A percentile compares a stretch with the other conserved stretches of the same genome.
Evolutionary conservation across 2,797 vertebrate genomes (phyloP).

Genomic region (Hozukius guyotensis): DNA sequence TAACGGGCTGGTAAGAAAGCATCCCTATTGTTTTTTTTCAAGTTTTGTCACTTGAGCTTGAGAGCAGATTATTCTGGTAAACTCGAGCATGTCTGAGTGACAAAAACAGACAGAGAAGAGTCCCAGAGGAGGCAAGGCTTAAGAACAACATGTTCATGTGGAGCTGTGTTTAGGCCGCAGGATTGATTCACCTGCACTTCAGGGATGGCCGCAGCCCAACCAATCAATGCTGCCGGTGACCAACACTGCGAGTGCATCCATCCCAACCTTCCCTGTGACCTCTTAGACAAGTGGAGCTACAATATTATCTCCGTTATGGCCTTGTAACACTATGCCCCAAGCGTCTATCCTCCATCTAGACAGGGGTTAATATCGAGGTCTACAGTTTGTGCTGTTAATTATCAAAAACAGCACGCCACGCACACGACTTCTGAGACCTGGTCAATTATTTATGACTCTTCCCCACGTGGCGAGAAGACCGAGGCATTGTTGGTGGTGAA

Average conservation of each 20-base stretch:
- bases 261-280: slow-evolving; percentile 42
- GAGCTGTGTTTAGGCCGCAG: slow-evolving; percentile 49
- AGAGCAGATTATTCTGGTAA: slow-evolving; percentile 58
- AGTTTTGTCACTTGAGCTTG: slow-evolving; percentile 41
- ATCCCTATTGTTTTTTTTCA: slow-evolving; percentile 30
- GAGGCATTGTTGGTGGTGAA: neutral
- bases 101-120: slow-evolving; percentile 63
- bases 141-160: slow-evolving; percentile 66
- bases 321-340: slow-evolving; percentile 4
- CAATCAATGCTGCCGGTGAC: slow-evolving; percentile 72
- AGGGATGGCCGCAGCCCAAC: slow-evolving; percentile 48
- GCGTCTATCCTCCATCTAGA: slow-evolving; percentile 6
- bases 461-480: neutral
- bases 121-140: slow-evolving; percentile 57
- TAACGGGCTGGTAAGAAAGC: slow-evolving; percentile 18
- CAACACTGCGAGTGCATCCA: slow-evolving; percentile 45
- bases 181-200: slow-evolving; percentile 74
- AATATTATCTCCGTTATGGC: slow-evolving; percentile 14
- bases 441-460: slow-evolving; percentile 20
- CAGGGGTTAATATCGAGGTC: slow-evolving; percentile 26
- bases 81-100: slow-evolving; percentile 50
- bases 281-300: slow-evolving; percentile 22
- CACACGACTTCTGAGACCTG: neutral
- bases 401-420: neutral
- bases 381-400: slow-evolving; percentile 35